phyloP scores from a whole-genome alignment of 2,113 vertebrate species.

The Dromaius novaehollandiae region DNA sequence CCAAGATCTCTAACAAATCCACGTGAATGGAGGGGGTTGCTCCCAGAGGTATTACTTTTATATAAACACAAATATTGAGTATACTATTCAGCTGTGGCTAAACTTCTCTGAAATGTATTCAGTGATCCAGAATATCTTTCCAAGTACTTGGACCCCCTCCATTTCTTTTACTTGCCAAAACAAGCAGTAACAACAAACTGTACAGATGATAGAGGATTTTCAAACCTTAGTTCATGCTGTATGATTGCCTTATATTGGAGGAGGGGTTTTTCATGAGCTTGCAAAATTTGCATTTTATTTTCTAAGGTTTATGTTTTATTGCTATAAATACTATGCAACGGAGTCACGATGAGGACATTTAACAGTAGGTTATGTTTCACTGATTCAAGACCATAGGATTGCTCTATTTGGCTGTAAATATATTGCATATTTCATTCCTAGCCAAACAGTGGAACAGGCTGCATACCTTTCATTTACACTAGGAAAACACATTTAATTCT shows the following conservation, averaged over 20 bases:
- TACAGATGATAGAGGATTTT: background rate
- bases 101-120: background rate
- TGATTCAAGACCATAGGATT: background rate
- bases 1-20: background rate
- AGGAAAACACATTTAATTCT: background rate
- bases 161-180: slow-evolving; percentile 1
- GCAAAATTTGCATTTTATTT: background rate
- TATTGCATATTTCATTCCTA: background rate
- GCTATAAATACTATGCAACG: background rate
- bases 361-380: background rate
- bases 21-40: background rate
- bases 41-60: background rate
- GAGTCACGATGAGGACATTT: background rate
- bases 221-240: background rate
- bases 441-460: background rate
- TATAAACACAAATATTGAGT: background rate
- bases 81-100: background rate
- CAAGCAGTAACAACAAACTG: background rate
- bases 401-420: background rate
- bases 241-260: background rate
- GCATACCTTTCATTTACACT: background rate
- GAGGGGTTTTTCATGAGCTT: background rate
- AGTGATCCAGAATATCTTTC: background rate
- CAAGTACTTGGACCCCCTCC: background rate
- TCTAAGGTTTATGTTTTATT: background rate